Base-by-base conservation (phyloP, 92 coral and sea anemone genomes). In the Nematostella vectensis region DNA sequence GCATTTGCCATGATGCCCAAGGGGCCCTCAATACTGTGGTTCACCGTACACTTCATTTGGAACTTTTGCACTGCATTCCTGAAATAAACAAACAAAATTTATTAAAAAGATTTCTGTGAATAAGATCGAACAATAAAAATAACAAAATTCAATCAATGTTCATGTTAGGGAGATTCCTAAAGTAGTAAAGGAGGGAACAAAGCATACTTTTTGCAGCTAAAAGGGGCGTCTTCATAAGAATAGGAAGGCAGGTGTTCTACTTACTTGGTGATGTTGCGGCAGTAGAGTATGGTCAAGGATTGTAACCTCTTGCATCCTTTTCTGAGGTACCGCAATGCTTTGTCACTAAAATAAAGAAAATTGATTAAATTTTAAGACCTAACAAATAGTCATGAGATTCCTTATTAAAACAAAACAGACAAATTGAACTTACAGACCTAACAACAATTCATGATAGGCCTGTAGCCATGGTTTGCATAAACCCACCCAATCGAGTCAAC, bases 41-140 rank as follows among this genome's bases (percentile, higher is more conserved):
- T 59, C 16, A 89, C 88, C 10, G 70, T 47, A 49, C 95, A 85
- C 55, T 80, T 89, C 31, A 70, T 58, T 53, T 76, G 88, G 4
- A 89, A 68, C 65, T 89, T 89, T 62, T 85, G 94, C 26, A 87
- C 96, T 26, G 96, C 88, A 36, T 70, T 50, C 52, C 96, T 86
- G 68, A 27, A 64, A 63, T 27, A 27, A 30, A 17, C 2, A 36
- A 25, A 24, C 30, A 21, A 23, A 47, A 11, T 44, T 1, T 20
- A 19, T 2, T 36, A 20, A 12, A 29, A 18, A 47, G n/a, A n/a
- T n/a, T n/a, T n/a, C n/a, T n/a, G n/a, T n/a, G n/a, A n/a, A n/a
- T n/a, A n/a, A n/a, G n/a, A n/a, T n/a, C n/a, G n/a, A n/a, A n/a
- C n/a, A n/a, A n/a, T n/a, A n/a, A n/a, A n/a, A n/a, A n/a, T n/a